Evolutionary conservation across 2,113 vertebrate genomes (phyloP).

Genomic region (Zootoca vivipara): DNA sequence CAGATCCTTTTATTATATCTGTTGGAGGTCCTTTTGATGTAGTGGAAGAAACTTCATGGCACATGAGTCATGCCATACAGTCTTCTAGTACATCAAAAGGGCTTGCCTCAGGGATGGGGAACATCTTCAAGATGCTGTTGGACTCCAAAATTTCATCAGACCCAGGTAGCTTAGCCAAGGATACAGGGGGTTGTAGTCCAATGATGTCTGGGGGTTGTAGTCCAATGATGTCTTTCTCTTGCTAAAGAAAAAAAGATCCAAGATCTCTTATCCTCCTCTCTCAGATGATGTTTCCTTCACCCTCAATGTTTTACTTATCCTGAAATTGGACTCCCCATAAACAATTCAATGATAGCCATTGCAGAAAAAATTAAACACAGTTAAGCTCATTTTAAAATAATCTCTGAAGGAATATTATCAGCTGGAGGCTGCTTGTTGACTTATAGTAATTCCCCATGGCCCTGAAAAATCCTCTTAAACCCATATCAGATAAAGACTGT

Average conservation of each 20-base stretch:
- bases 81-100: slow-evolving; percentile 16
- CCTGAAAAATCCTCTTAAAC: slow-evolving; percentile 73
- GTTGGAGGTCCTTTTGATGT: no score
- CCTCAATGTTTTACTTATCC: slow-evolving; percentile 48
- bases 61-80: neutral
- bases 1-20: neutral
- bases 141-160: no score
- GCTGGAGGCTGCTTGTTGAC: slow-evolving; percentile 63
- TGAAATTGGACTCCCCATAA: slow-evolving; percentile 35
- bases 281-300: neutral
- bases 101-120: neutral
- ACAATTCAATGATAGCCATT: slow-evolving; percentile 52
- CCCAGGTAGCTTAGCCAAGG: no score
- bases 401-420: slow-evolving; percentile 64
- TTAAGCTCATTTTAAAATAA: slow-evolving; percentile 70
- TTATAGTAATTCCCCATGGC: slow-evolving; percentile 67
- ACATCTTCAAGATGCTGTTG: no score
- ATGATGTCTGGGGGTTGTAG: no score
- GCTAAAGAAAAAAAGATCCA: slow-evolving; percentile 23
- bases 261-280: slow-evolving; percentile 44
- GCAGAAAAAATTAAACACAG: slow-evolving; percentile 59
- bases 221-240: no score
- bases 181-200: no score
- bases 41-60: neutral
- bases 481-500: slow-evolving; percentile 69